Percentiles rank a stretch among this genome's conserved stretches.
phyloP scores from a whole-genome alignment of 2,888 invertebrate species.

The Autographa pulchrina region DNA sequence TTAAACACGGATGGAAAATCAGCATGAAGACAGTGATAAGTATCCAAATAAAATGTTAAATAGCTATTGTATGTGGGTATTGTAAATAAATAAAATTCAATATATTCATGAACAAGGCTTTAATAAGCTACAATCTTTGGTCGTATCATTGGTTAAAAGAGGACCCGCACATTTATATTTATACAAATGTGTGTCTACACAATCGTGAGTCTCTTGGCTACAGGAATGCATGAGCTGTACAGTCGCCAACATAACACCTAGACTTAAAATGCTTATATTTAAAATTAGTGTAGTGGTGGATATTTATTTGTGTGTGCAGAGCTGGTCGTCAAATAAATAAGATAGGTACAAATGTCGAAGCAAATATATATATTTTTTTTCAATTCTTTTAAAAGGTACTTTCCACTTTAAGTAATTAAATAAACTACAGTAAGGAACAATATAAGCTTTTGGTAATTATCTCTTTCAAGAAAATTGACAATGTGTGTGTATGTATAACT shows the following conservation, averaged over 20 bases:
- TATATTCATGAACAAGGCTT: constrained; percentile 82
- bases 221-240: constrained; percentile 78
- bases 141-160: constrained; percentile 91
- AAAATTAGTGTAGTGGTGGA: constrained; percentile 27
- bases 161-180: constrained; percentile 75
- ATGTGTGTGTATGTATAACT: too few species aligned
- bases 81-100: constrained; percentile 68
- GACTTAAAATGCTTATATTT: constrained; percentile 32
- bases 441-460: too few species aligned
- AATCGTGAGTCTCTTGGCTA: constrained; percentile 64
- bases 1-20: too few species aligned
- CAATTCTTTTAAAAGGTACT: too few species aligned
- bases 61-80: too few species aligned
- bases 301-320: not conserved
- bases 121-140: constrained; percentile 91
- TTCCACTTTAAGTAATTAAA: too few species aligned
- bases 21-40: too few species aligned
- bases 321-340: not conserved
- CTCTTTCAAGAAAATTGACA: too few species aligned
- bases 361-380: too few species aligned
- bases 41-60: too few species aligned
- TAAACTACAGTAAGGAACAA: too few species aligned
- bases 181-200: constrained; percentile 66
- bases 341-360: not conserved
- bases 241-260: constrained; percentile 61